These are phyloP conservation scores for Dendrocopos noguchii DNA, from an alignment of 2,113 vertebrate species.

Conservation along the genomic window DNA sequence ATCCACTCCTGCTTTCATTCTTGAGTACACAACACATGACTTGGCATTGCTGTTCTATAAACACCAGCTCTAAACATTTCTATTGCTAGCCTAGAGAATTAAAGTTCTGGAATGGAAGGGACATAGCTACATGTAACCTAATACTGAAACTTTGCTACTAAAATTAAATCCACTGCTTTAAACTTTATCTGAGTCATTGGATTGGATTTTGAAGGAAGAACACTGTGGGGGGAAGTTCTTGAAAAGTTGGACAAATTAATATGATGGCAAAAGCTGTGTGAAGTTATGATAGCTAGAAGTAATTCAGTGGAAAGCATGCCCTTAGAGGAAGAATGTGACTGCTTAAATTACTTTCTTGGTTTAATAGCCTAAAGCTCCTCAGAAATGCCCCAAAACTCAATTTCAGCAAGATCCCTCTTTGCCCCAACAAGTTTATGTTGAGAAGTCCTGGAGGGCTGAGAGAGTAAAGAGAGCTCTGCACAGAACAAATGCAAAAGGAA, in stretches of 20 bases:
- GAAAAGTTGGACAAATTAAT: constrained; percentile 1
- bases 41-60: not conserved
- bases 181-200: not conserved
- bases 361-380: not conserved
- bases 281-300: not conserved
- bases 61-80: not conserved
- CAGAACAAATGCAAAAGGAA: not conserved
- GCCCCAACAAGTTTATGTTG: not conserved
- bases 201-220: not conserved
- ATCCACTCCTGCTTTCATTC: not conserved
- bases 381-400: not conserved
- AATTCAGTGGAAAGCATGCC: not conserved
- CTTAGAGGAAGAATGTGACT: not conserved
- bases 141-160: not conserved
- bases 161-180: not conserved
- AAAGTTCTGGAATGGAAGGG: not conserved
- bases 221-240: not conserved
- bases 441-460: not conserved
- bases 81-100: not conserved
- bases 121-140: not conserved
- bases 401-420: not conserved
- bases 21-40: too few species aligned
- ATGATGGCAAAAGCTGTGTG: not conserved
- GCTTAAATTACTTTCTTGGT: not conserved
- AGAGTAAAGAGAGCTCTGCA: not conserved